A percentile compares a stretch with the other conserved stretches of the same genome.
Conservation (phyloP, 2,113 vertebrate genomes). For the Progne subis region DNA sequence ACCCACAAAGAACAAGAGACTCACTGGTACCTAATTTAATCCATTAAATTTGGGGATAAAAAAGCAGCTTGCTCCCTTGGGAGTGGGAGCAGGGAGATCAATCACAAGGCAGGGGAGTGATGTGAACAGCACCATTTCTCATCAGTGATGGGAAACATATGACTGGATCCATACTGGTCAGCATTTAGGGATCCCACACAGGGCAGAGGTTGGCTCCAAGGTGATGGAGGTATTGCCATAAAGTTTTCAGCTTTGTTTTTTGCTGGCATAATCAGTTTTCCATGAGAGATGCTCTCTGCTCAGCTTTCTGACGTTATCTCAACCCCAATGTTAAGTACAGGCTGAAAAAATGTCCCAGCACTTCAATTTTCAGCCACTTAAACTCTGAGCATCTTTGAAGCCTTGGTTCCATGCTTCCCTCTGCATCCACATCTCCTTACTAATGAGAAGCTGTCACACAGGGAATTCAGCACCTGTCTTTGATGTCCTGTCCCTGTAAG, state of each 20-base stretch:
- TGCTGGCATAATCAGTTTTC: not conserved
- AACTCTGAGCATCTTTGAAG: not conserved
- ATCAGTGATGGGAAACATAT: not conserved
- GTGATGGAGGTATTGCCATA: not conserved
- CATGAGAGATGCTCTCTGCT: not conserved
- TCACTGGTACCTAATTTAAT: not conserved
- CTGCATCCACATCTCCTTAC: fast-evolving
- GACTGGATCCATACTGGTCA: not conserved
- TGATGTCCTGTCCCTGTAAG: not conserved
- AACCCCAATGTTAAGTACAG: not conserved
- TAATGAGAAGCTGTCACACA: not conserved
- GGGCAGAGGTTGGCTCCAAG: not conserved
- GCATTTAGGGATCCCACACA: not conserved
- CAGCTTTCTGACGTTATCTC: not conserved
- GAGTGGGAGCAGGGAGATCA: not conserved
- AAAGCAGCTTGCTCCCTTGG: not conserved
- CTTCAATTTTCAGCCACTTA: slow-evolving; percentile 11
- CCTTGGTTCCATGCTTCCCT: not conserved
- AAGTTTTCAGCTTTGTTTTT: not conserved
- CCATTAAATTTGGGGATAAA: not conserved
- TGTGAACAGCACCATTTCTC: not conserved
- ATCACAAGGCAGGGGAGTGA: not conserved
- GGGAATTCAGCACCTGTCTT: not conserved
- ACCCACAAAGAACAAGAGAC: not conserved
- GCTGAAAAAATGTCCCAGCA: not conserved